Percentiles rank a stretch among this genome's conserved stretches.
Conservation (phyloP, 2,113 vertebrate genomes). For the Nothocercus nigrocapillus region DNA sequence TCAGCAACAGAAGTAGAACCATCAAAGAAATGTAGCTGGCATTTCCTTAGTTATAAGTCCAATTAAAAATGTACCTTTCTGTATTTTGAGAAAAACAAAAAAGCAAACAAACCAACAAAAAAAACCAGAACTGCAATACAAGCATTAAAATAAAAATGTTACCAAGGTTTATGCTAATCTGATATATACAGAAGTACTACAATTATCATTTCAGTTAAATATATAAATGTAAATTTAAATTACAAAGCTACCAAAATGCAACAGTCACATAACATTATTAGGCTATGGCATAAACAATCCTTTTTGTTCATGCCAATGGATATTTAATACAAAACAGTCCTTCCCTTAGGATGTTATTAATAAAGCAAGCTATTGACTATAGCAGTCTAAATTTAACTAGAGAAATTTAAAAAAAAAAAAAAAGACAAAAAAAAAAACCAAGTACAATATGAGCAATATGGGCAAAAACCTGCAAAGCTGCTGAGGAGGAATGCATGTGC, state of each 20-base stretch:
- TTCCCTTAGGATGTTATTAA: background rate
- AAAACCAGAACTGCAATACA: background rate
- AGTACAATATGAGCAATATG: background rate
- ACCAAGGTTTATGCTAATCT: background rate
- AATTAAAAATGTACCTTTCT: background rate
- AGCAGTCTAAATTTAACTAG: background rate
- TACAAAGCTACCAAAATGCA: background rate
- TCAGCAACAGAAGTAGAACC: background rate
- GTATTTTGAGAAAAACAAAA: background rate
- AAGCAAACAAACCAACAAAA: no score
- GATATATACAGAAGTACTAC: background rate
- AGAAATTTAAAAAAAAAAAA: background rate
- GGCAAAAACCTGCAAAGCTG: background rate
- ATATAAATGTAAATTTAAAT: background rate
- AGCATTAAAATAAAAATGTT: background rate
- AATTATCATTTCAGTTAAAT: background rate
- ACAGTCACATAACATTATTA: background rate
- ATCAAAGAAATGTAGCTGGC: background rate
- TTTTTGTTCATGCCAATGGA: background rate
- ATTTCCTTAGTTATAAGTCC: background rate
- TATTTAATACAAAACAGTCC: background rate
- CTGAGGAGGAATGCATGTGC: background rate
- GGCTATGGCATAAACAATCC: background rate
- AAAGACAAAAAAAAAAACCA: background rate
- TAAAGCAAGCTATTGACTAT: background rate